phyloP scores from a whole-genome alignment of 2,888 invertebrate species.

The Mimumesa dahlbomi region DNA sequence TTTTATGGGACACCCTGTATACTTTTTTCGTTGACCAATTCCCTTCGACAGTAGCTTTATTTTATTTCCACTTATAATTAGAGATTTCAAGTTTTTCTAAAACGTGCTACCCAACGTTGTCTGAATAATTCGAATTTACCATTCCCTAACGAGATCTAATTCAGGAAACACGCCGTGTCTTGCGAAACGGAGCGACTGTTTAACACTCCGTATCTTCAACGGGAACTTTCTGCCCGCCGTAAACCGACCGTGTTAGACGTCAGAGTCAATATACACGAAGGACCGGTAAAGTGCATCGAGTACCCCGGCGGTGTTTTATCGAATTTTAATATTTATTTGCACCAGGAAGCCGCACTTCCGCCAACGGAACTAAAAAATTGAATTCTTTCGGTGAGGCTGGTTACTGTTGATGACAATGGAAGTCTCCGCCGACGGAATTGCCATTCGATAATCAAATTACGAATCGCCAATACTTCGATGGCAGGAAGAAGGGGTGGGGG shows the following conservation, averaged over 20 bases:
- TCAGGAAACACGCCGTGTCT: too few species aligned
- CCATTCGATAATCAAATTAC: conserved; percentile 60
- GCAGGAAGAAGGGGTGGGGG: conserved; percentile 4
- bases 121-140: too few species aligned
- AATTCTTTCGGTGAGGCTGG: conserved; percentile 39
- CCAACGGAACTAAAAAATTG: conserved; percentile 53
- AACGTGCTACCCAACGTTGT: too few species aligned
- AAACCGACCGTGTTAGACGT: conserved; percentile 35
- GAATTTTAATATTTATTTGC: conserved; percentile 59
- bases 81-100: too few species aligned
- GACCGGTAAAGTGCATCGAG: conserved; percentile 32
- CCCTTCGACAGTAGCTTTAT: too few species aligned
- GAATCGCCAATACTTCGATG: conserved; percentile 35
- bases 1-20: too few species aligned
- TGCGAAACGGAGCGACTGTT: too few species aligned
- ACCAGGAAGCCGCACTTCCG: conserved; percentile 16
- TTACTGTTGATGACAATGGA: conserved; percentile 51
- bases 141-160: too few species aligned
- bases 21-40: too few species aligned
- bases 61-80: too few species aligned
- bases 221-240: background rate
- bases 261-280: conserved; percentile 52
- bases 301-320: conserved; percentile 36
- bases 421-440: conserved; percentile 32
- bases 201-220: conserved; percentile 14